These are phyloP conservation scores for Syritta pipiens DNA, from an alignment of 2,888 invertebrate species.

Conservation along the genomic window DNA sequence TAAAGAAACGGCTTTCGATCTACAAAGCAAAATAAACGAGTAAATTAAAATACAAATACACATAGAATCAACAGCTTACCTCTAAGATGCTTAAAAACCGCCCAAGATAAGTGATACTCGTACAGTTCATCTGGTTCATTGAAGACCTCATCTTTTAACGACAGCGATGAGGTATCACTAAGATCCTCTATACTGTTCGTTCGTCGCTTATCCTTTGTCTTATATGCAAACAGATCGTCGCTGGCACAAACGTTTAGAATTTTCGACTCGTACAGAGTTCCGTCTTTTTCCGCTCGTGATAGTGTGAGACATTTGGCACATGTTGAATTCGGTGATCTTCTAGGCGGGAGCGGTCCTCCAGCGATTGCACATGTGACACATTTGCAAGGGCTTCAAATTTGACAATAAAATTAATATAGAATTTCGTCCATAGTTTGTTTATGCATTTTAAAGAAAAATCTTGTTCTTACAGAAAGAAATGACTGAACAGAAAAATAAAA, in stretches of 20 bases:
- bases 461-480: background rate
- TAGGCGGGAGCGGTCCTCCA: slow-evolving; percentile 75
- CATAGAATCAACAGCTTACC: too few relatives aligned
- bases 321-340: slow-evolving; percentile 72
- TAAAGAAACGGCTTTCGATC: slow-evolving; percentile 76
- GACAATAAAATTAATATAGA: background rate
- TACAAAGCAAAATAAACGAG: slow-evolving; percentile 45
- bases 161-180: slow-evolving; percentile 71
- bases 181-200: slow-evolving; percentile 71
- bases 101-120: slow-evolving; percentile 78
- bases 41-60: too few relatives aligned
- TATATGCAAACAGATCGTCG: slow-evolving; percentile 74
- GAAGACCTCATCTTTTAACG: slow-evolving; percentile 52
- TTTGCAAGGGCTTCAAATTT: slow-evolving; percentile 75
- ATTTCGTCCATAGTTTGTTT: too few relatives aligned
- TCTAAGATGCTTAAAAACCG: slow-evolving; percentile 78
- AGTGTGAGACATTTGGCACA: slow-evolving; percentile 77
- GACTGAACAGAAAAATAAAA: background rate
- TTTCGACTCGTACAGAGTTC: slow-evolving; percentile 77
- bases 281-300: slow-evolving; percentile 76
- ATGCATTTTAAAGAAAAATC: background rate
- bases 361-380: slow-evolving; percentile 79
- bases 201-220: slow-evolving; percentile 69
- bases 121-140: slow-evolving; percentile 59
- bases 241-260: slow-evolving; percentile 77